Evolutionary conservation across 2,888 invertebrate genomes (phyloP).

Genomic region (Anodontia alba): DNA sequence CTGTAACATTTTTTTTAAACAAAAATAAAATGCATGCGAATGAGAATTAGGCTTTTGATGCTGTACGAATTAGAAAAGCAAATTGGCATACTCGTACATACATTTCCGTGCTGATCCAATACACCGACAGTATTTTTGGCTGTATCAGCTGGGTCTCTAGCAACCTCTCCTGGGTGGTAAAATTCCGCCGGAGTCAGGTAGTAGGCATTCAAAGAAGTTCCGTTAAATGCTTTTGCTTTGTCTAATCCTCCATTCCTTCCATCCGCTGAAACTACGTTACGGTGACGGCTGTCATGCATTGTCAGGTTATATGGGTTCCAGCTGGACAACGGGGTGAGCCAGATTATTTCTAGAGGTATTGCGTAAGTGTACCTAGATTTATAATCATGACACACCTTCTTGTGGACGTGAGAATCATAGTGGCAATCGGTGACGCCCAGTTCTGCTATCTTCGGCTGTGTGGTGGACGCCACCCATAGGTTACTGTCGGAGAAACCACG

Average conservation of each 20-base stretch:
- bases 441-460: conserved; percentile 63
- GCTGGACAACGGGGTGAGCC: conserved; percentile 74
- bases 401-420: conserved; percentile 33
- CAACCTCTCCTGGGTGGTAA: conserved; percentile 47
- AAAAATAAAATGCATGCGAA: too few species aligned
- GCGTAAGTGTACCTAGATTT: conserved; percentile 71
- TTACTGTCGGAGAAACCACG: conserved; percentile 62
- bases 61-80: too few species aligned
- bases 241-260: conserved; percentile 36
- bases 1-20: too few species aligned
- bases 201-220: conserved; percentile 52
- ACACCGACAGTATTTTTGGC: conserved; percentile 62
- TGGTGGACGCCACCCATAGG: conserved; percentile 68
- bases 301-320: conserved; percentile 79
- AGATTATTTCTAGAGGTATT: conserved; percentile 79
- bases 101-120: conserved; percentile 58
- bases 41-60: too few species aligned
- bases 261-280: not conserved
- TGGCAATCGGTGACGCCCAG: conserved; percentile 54
- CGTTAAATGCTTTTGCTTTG: conserved; percentile 58
- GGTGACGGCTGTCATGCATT: not conserved
- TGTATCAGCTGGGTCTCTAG: conserved; percentile 62
- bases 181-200: conserved; percentile 65
- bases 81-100: too few species aligned
- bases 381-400: conserved; percentile 47